These are phyloP conservation scores for Harpagoxenus sublaevis DNA, from an alignment of 2,888 invertebrate genomes.

Conservation along the genomic window DNA sequence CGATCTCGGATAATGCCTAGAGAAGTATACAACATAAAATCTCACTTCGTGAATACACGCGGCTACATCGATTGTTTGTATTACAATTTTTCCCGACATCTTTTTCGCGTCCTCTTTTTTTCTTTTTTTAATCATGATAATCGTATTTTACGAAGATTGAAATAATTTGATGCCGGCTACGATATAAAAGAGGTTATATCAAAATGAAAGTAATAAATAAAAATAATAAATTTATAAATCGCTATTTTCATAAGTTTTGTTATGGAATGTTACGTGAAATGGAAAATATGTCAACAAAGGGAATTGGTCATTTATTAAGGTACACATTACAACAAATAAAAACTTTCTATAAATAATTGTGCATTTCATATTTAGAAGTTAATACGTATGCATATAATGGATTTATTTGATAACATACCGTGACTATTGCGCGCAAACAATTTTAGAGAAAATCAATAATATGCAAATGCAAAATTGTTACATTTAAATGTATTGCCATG, in stretches of 20 bases:
- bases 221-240: not conserved
- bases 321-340: not conserved
- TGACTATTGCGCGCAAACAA: not conserved
- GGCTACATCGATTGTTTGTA: not conserved
- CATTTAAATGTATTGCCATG: constrained; percentile 3
- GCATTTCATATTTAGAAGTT: not conserved
- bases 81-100: not conserved
- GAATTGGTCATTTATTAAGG: not conserved
- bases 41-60: not conserved
- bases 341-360: not conserved
- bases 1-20: not conserved
- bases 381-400: not conserved
- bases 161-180: not conserved
- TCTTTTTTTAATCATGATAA: not conserved
- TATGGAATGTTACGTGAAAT: not conserved
- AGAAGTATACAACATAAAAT: constrained; percentile 3
- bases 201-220: not conserved
- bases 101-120: not conserved
- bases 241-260: not conserved
- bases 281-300: not conserved
- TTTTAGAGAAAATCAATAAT: not conserved
- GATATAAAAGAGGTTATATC: not conserved
- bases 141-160: not conserved
- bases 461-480: not conserved
- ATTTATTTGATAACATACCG: not conserved